Base-by-base conservation (phyloP, 2,113 vertebrate genomes). In the Misgurnus anguillicaudatus region DNA sequence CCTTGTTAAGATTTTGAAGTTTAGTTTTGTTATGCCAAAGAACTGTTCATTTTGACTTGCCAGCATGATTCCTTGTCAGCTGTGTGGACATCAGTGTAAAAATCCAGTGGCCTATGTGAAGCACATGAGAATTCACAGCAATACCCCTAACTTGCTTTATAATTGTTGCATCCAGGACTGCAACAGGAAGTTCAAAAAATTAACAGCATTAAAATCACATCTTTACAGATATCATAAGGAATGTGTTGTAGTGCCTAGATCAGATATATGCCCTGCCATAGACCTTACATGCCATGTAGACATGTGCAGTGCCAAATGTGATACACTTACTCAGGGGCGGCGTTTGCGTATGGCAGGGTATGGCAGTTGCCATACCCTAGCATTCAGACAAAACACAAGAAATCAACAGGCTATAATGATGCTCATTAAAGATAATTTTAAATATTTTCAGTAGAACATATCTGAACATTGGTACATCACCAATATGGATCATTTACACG, bases 291-390 rank as follows among this genome's bases (percentile, higher is more conserved):
- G 38, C 6, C 36, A 65, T 65, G 63, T 65, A 7, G 38, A 41
- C 63, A 41, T 42, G 38, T 65, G 63, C n/a, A n/a, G 63, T 65
- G 63, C 63, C 36, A 65, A 65, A 63, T 63, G 63, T 65, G 36
- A 65, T 39, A 41, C 61, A 38, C 31, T 63, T 5, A 14, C 63
- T 65, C 5, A 64, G 14, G n/a, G n/a, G n/a, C n/a, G n/a, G n/a
- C n/a, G n/a, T n/a, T n/a, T n/a, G n/a, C n/a, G n/a, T n/a, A n/a
- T n/a, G n/a, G n/a, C n/a, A n/a, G n/a, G n/a, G n/a, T n/a, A n/a
- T n/a, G n/a, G n/a, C n/a, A n/a, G n/a, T n/a, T n/a, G n/a, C n/a
- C n/a, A n/a, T n/a, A n/a, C n/a, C n/a, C n/a, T n/a, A n/a, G n/a
- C n/a, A n/a, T n/a, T n/a, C n/a, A n/a, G n/a, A n/a, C n/a, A n/a